These are phyloP conservation scores for Onthophagus sagittarius DNA, from an alignment of 2,888 invertebrate genomes.

Conservation along the genomic window DNA sequence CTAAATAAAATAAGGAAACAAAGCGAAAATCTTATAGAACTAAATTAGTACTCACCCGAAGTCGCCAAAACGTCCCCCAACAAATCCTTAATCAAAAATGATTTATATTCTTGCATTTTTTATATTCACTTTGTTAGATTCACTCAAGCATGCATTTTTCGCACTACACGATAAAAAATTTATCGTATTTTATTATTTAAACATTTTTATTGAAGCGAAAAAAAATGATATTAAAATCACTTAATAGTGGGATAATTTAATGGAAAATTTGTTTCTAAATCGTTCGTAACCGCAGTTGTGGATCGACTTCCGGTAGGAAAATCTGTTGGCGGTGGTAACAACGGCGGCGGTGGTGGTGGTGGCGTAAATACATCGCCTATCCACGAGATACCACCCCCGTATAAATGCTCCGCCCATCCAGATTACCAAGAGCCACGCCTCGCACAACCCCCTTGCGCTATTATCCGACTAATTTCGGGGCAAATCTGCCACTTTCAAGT, in stretches of 20 bases:
- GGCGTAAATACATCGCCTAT: not conserved
- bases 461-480: not conserved
- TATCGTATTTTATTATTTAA: too few species aligned
- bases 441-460: not conserved
- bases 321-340: not conserved
- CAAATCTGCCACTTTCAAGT: not conserved
- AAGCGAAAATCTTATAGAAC: not conserved
- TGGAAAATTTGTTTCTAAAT: not conserved
- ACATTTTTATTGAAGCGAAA: too few species aligned
- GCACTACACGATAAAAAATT: too few species aligned
- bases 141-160: not conserved
- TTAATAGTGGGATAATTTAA: not conserved
- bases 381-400: not conserved
- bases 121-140: conserved; percentile 30
- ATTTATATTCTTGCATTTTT: conserved; percentile 63
- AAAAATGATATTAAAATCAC: too few species aligned
- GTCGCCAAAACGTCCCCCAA: conserved; percentile 68
- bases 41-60: conserved; percentile 43
- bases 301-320: not conserved
- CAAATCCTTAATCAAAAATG: conserved; percentile 80
- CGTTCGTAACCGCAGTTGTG: not conserved
- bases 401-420: not conserved
- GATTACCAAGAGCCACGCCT: not conserved
- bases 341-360: not conserved
- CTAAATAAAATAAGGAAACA: too few species aligned